Evolutionary conservation across 1,140 invertebrate species (phyloP), one percentile per base, ranked within the genome.

Genomic region (Bombus terrestris): DNA sequence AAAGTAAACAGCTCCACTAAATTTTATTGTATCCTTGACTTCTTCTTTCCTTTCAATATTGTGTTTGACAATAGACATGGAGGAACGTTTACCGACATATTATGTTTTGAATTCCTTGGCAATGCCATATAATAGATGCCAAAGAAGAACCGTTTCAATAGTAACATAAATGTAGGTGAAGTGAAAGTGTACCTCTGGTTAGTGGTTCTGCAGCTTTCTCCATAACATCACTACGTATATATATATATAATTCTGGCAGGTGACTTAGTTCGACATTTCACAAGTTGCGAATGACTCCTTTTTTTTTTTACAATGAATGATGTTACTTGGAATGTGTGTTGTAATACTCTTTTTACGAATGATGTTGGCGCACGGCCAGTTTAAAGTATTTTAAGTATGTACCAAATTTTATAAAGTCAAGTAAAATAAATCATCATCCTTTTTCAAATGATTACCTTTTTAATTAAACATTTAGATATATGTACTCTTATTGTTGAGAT

Each of bases 151-250:
- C 28, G 66, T 72, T 73, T 85, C 69, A 64, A 57, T 72, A 85
- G 83, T 74, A 88, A 71, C 22, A 43, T 74, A 76, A 88, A 85
- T 81, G 47, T 80, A 90, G 77, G 74, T 85, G 79, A 90, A 90
- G 90, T 91, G 90, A 91, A 91, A 90, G 90, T 90, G 37, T 47
- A 83, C 71, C 79, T 83, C 73, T 78, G 79, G 88, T 81, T 77
- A 87, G 84, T 82, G 83, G 88, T 88, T 74, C 77, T 90, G 57
- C 89, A 90, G 83, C 90, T 91, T 91, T 91, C 90, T 90, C 90
- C 87, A 75, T 80, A 73, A 90, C 79, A 86, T 86, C 86, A 53
- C 75, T 81, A 81, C 28, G 72, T 59, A 69, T 37, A 39, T 39
- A 69, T 37, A 90, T 90, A 88, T 81, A 90, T 88, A 90, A 90